Conservation (phyloP, 37 sponge, comb jelly and placozoan species). For the Cladorhizidae sp. region DNA sequence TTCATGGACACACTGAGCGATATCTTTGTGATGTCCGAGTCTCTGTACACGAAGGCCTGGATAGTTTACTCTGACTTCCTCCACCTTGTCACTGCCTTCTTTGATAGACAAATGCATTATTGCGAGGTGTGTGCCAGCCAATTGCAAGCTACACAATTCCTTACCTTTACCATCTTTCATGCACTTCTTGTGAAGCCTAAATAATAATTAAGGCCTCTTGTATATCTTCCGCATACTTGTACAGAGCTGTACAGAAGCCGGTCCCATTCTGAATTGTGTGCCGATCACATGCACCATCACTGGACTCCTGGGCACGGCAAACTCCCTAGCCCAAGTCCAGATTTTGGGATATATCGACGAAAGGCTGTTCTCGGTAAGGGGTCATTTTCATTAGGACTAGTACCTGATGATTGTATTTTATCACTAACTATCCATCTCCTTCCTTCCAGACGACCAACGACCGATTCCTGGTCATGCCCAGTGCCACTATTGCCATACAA, state of each 20-base stretch:
- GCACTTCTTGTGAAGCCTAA: too few species aligned
- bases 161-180: too few species aligned
- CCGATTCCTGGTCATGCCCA: slow-evolving; percentile 19
- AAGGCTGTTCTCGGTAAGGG: slow-evolving; percentile 33
- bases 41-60: too few species aligned
- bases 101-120: too few species aligned
- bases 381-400: background rate
- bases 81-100: too few species aligned
- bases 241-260: slow-evolving; percentile 19
- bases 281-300: slow-evolving; percentile 10
- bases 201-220: background rate
- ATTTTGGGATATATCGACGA: slow-evolving; percentile 17
- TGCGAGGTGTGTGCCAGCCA: too few species aligned
- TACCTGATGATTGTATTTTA: background rate
- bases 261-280: slow-evolving; percentile 2
- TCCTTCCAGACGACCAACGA: background rate
- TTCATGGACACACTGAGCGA: too few species aligned
- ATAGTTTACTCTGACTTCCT: too few species aligned
- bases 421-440: background rate
- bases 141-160: too few species aligned
- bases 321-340: background rate
- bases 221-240: background rate
- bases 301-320: slow-evolving; percentile 1
- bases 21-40: too few species aligned
- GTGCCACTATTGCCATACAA: slow-evolving; percentile 13